Percentiles rank a stretch among this genome's conserved stretches.
Evolutionary conservation across 35 echinoderm and acorn worm species (phyloP).

Genomic region (Diadema setosum): DNA sequence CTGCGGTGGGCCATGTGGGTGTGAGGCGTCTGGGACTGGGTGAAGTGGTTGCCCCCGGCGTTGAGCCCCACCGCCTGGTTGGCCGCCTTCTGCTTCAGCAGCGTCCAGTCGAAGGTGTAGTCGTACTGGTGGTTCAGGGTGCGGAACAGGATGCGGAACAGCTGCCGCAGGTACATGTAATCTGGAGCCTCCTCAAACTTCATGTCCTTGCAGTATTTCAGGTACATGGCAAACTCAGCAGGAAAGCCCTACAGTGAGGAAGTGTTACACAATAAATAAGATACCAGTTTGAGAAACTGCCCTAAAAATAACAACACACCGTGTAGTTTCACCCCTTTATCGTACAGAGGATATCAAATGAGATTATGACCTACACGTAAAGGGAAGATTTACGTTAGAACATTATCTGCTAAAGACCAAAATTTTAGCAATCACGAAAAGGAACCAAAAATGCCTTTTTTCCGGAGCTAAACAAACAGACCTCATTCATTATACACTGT

Average conservation of each 20-base stretch:
- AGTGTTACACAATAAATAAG: too few species aligned
- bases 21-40: not conserved
- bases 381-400: too few species aligned
- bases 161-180: conserved; percentile 93
- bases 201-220: conserved; percentile 81
- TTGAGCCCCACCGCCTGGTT: not conserved
- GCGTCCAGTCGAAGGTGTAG: conserved; percentile 91
- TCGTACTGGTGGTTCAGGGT: conserved; percentile 96
- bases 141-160: conserved; percentile 92
- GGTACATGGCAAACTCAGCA: conserved; percentile 83
- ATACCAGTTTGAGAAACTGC: too few species aligned
- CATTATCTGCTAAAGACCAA: too few species aligned
- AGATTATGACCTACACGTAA: too few species aligned
- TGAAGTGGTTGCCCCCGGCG: not conserved
- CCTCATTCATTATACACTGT: too few species aligned
- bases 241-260: conserved; percentile 48
- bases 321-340: too few species aligned
- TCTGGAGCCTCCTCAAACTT: conserved; percentile 88
- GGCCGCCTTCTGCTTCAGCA: conserved; percentile 78
- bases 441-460: too few species aligned
- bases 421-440: too few species aligned
- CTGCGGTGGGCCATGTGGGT: not conserved
- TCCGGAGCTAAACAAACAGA: too few species aligned
- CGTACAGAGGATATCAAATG: too few species aligned
- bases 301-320: too few species aligned